Percentiles rank a stretch among this genome's conserved stretches.
Evolutionary conservation across 2,888 invertebrate species (phyloP).

Genomic region (Lasiommata megera): DNA sequence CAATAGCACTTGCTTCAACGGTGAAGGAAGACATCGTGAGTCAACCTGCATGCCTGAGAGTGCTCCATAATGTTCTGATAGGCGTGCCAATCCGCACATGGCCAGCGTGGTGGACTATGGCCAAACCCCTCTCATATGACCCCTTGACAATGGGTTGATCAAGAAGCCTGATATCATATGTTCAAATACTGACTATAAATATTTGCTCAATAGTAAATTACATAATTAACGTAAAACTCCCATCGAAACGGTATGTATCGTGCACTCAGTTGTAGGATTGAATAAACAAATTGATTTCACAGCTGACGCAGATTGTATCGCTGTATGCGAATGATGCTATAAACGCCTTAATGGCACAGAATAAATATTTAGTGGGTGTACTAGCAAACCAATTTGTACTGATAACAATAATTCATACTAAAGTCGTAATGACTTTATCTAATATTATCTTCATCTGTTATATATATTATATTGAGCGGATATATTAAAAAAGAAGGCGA

Average conservation of each 20-base stretch:
- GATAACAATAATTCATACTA: neutral
- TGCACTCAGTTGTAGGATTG: neutral
- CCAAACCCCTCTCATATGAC: too few relatives aligned
- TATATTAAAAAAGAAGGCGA: too few relatives aligned
- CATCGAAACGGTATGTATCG: neutral
- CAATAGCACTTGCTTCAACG: too few relatives aligned
- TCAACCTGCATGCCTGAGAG: too few relatives aligned
- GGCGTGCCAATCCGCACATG: too few relatives aligned
- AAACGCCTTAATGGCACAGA: neutral
- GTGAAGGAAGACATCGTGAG: too few relatives aligned
- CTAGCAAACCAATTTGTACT: neutral
- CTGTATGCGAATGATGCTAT: neutral
- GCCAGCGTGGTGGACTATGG: too few relatives aligned
- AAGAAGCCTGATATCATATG: neutral
- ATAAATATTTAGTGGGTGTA: neutral
- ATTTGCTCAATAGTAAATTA: neutral
- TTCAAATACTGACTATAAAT: neutral
- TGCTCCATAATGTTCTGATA: too few relatives aligned
- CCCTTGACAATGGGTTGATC: too few relatives aligned
- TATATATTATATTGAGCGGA: too few relatives aligned
- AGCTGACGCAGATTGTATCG: slow-evolving; percentile 1
- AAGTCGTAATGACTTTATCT: too few relatives aligned
- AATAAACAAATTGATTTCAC: slow-evolving; percentile 7
- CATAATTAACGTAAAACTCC: slow-evolving; percentile 3
- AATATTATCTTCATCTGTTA: too few relatives aligned